Evolutionary conservation across 2,113 vertebrate species (phyloP), one percentile per base, ranked within the genome.

Genomic region (Oncorhynchus masou): DNA sequence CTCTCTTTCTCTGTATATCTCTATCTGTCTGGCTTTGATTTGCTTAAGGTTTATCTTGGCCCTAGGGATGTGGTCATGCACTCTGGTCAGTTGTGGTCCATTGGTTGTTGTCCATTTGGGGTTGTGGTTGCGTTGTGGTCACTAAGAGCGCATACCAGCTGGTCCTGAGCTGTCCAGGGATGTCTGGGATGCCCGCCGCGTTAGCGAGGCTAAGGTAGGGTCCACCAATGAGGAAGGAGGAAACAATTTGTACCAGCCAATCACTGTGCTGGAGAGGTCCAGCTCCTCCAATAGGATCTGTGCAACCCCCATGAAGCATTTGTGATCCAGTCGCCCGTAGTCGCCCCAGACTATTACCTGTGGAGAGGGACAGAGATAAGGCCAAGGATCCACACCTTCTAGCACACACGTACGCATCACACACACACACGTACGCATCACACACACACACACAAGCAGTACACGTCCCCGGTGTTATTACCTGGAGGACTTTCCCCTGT

Each of bases 191-290:
- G 98, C 96, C 90, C 96, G 94, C 84, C 96, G 96, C 80, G 96
- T 97, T 76, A 99, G 92, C 78, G 97, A 96, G 85, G 98, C 96
- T 94, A 99, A 91, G 13, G 98, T 99, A 84, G 98, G 96, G 91
- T 99, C 98, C 92, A 99, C 97, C 92, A 99, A 85, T 3, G 98
- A 99, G 9, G 98, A 99, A 0, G 98, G 96, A 67, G 98, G 98
- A 90, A 99, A 99, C 83, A 99, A 95, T 94, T 98, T 99, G 92
- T 98, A 99, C 97, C 97, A 99, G 94, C 97, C 96, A 83, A 99
- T 99, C 89, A 99, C 98, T 91, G 98, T 98, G 84, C 97, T 99
- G 76, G 98, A 97, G 79, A 99, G 94, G 91, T 99, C 97, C 82
- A 99, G 94, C 86, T 99, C 97, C 94, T 99, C 97, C 94, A 99